phyloP scores from a whole-genome alignment of 2,113 vertebrate species.

The Pimephales promelas region DNA sequence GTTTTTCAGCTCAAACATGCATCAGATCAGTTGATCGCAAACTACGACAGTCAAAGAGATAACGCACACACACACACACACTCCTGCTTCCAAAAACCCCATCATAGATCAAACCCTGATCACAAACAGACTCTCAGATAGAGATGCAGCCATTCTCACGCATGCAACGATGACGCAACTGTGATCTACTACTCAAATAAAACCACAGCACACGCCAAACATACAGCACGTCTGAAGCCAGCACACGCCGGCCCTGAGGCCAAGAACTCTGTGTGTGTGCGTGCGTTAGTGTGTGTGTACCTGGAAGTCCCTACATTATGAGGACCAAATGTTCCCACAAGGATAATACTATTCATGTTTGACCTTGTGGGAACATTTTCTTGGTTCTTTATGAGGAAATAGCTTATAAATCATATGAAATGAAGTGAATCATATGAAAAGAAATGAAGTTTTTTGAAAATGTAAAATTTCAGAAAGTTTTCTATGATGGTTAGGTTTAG shows the following conservation, averaged over 20 bases:
- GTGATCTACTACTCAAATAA: slow-evolving; percentile 34
- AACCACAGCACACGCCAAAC: slow-evolving; percentile 31
- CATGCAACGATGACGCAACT: slow-evolving; percentile 44
- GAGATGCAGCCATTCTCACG: slow-evolving; percentile 50
- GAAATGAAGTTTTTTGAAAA: no score
- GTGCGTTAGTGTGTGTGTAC: not conserved
- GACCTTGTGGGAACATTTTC: no score
- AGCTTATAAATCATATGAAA: no score
- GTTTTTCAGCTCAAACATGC: not conserved
- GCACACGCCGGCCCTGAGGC: slow-evolving; percentile 18
- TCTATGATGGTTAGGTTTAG: no score
- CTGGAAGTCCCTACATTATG: no score
- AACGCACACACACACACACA: slow-evolving; percentile 12
- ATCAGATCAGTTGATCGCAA: slow-evolving; percentile 13
- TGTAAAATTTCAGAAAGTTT: no score
- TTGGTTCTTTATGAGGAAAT: no score
- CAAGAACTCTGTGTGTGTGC: not conserved
- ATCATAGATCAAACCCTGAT: slow-evolving; percentile 33
- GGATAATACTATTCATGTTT: no score
- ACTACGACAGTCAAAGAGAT: not conserved
- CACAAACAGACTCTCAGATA: slow-evolving; percentile 48
- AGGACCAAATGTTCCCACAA: no score
- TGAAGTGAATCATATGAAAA: no score
- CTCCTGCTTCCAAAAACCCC: slow-evolving; percentile 5
- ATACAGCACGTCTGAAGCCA: slow-evolving; percentile 22